Evolutionary conservation across 2,113 vertebrate species (phyloP).

Genomic region (Delphinus delphis): DNA sequence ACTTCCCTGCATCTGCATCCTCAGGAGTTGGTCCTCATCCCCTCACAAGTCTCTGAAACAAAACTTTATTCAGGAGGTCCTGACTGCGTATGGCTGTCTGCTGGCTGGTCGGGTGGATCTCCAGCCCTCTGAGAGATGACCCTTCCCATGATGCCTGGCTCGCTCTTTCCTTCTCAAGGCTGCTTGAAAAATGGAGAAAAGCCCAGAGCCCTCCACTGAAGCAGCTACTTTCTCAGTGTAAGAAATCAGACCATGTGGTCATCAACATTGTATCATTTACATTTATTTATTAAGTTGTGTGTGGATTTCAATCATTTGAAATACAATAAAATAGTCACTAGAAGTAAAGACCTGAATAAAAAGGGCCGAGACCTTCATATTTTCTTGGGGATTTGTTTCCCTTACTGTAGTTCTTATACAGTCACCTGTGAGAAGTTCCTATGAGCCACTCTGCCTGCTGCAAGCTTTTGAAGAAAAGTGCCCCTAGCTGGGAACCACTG

Average conservation of each 20-base stretch:
- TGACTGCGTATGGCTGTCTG: accelerated
- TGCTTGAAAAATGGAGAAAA: neutral
- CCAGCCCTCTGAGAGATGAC: neutral
- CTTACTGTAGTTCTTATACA: neutral
- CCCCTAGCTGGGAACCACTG: neutral
- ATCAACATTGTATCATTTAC: neutral
- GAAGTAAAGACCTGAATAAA: neutral
- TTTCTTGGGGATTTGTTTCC: neutral
- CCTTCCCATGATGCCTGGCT: neutral
- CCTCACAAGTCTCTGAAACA: neutral
- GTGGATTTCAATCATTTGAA: neutral
- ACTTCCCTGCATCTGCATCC: neutral
- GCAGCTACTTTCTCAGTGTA: neutral
- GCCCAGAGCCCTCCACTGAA: neutral
- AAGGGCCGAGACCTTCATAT: neutral
- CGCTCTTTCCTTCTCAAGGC: neutral
- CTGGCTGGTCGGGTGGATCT: neutral
- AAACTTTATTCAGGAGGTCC: neutral
- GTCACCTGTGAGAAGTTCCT: neutral
- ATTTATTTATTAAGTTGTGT: neutral
- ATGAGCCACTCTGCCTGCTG: neutral
- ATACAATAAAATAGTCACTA: neutral
- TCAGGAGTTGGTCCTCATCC: neutral
- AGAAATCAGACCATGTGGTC: neutral
- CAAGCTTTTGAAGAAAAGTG: neutral